A percentile compares a stretch with the other conserved stretches of the same genome.
Evolutionary conservation across 2,797 vertebrate species (phyloP).

Genomic region (Cuniculus paca): DNA sequence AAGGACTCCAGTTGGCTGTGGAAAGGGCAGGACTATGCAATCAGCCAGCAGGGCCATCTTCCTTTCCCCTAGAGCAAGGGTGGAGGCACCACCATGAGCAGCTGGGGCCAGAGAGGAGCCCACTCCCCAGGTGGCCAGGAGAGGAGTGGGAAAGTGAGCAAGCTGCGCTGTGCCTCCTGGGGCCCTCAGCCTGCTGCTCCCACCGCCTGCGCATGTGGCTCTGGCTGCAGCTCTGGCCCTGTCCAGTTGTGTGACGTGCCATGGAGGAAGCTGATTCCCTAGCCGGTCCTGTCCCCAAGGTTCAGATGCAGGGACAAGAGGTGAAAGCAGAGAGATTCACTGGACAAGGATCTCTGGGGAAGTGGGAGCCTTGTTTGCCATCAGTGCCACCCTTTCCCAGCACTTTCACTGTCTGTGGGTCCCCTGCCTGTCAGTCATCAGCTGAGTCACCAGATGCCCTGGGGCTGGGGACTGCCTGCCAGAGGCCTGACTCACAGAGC

Average conservation of each 20-base stretch:
- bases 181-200: not conserved
- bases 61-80: not conserved
- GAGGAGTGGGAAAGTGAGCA: too few relatives aligned
- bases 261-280: not conserved
- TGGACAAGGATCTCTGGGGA: not conserved
- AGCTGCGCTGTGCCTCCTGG: rapidly evolving
- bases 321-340: not conserved
- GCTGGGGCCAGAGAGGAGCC: not conserved
- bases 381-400: constrained; percentile 66
- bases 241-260: not conserved
- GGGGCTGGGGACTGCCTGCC: constrained; percentile 72
- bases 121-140: not conserved
- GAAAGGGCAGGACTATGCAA: not conserved
- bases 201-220: too few relatives aligned
- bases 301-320: not conserved
- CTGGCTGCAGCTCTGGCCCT: not conserved
- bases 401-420: constrained; percentile 80
- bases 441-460: constrained; percentile 79
- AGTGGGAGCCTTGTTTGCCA: not conserved
- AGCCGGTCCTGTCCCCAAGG: not conserved
- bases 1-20: not conserved
- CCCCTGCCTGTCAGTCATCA: constrained; percentile 71
- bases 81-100: not conserved
- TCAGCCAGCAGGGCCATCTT: not conserved
- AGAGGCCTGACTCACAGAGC: constrained; percentile 77